Conservation (phyloP, 1,140 invertebrate genomes). For the Neodiprion lecontei region DNA sequence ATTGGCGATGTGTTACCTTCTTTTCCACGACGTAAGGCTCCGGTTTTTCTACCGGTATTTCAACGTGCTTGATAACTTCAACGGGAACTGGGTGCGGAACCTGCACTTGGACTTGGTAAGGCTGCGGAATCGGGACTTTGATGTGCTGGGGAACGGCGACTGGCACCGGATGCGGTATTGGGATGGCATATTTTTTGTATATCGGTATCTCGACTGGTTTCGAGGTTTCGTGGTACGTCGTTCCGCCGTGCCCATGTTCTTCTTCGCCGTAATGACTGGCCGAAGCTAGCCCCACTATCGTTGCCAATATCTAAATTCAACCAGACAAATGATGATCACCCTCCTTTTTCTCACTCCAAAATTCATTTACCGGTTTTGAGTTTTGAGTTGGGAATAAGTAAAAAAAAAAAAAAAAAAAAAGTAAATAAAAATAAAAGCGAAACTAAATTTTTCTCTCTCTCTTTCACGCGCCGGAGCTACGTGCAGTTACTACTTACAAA, state of each 20-base stretch:
- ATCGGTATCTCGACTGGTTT: slow-evolving; percentile 76
- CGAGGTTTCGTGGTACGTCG: slow-evolving; percentile 55
- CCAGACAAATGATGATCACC: too few relatives aligned
- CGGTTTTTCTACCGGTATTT: slow-evolving; percentile 71
- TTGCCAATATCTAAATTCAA: slow-evolving; percentile 40
- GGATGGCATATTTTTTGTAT: slow-evolving; percentile 77
- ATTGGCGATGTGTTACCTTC: slow-evolving; percentile 39
- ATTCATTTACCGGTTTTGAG: too few relatives aligned
- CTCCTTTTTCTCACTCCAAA: too few relatives aligned
- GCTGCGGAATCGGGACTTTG: slow-evolving; percentile 76
- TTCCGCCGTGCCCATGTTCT: slow-evolving; percentile 30
- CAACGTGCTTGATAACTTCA: slow-evolving; percentile 75
- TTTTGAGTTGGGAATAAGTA: not conserved
- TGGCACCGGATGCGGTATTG: slow-evolving; percentile 76
- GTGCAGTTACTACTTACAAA: slow-evolving; percentile 45
- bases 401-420: slow-evolving; percentile 10
- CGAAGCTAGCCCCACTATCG: slow-evolving; percentile 34
- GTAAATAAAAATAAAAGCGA: not conserved
- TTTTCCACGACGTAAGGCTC: slow-evolving; percentile 80
- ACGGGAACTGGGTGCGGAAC: slow-evolving; percentile 77
- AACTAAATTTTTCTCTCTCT: not conserved
- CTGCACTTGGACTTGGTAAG: slow-evolving; percentile 74
- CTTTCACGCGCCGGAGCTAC: not conserved
- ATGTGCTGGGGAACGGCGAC: slow-evolving; percentile 77
- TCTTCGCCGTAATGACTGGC: slow-evolving; percentile 45